Evolutionary conservation across 2,888 invertebrate species (phyloP), one percentile per base, ranked within the genome.

Genomic region (Drosophila yooni): DNA sequence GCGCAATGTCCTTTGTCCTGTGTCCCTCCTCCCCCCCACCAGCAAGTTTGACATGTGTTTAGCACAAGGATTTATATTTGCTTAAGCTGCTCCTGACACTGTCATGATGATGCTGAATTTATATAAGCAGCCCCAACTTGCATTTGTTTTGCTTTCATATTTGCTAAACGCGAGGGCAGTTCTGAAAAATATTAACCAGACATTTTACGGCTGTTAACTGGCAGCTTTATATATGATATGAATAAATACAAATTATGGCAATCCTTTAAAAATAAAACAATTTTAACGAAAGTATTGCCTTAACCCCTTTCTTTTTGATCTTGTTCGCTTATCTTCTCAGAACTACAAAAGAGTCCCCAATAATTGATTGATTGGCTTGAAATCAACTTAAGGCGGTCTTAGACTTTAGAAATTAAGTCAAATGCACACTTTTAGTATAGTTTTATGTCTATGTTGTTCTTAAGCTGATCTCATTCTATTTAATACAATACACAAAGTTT

Each of bases 1-100:
- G 84, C 75, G 81, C 81, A 76, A 81, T 85, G 83, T 88, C 81
- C 88, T 85, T 85, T 90, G 88, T 88, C 72, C 83, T 66, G 58
- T 57, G 59, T 25, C 25, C 38, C 1, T 2, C 50, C 40, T 1
- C 51, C 5, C 18, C 40, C 29, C 51, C 40, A 53, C 33, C 11
- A 6, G 48, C 51, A 38, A 63, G 66, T 64, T 70, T 63, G 79
- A 54, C 79, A 81, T 81, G 82, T 81, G 82, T 70, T 82, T 82
- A 75, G 76, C 68, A 68, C 74, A 68, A 67, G 81, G 81, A 88
- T 76, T 81, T 76, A 86, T 74, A 91, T 91, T 91, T 88, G 79
- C 70, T 76, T 88, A 88, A 85, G 82, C 90, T 88, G 88, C 74
- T 76, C 60, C 74, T 88, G 88, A 91, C 91, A 91, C 66, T 74